A percentile compares a stretch with the other conserved stretches of the same genome.
These are phyloP conservation scores for Crocallis elinguaria DNA, from an alignment of 2,888 invertebrate genomes.

Conservation along the genomic window DNA sequence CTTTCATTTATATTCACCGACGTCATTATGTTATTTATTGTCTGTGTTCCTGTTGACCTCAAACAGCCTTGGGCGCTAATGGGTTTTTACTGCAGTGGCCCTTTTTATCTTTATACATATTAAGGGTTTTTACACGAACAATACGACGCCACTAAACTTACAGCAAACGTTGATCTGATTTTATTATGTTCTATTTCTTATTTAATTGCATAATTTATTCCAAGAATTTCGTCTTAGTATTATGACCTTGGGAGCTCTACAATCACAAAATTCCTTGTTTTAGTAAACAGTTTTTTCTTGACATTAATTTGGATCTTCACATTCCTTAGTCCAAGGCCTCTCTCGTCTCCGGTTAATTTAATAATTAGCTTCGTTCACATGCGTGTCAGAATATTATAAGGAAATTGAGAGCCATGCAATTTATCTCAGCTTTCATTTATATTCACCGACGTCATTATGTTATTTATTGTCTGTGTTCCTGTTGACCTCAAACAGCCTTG, in stretches of 20 bases:
- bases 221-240: no score
- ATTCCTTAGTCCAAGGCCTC: background rate
- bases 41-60: slow-evolving; percentile 29
- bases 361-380: background rate
- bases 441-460: slow-evolving; percentile 35
- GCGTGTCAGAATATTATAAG: slow-evolving; percentile 7
- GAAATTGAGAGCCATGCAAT: slow-evolving; percentile 13
- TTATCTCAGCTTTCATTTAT: slow-evolving; percentile 33
- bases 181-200: no score
- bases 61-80: slow-evolving; percentile 3
- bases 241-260: no score
- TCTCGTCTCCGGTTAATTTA: background rate
- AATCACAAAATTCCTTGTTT: slow-evolving; percentile 12
- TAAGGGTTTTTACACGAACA: background rate
- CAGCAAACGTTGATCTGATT: no score
- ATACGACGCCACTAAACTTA: slow-evolving; percentile 10
- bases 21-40: slow-evolving; percentile 30
- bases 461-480: slow-evolving; percentile 34
- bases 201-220: no score
- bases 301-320: background rate
- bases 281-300: slow-evolving; percentile 10
- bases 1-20: slow-evolving; percentile 41
- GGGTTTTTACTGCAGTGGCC: background rate
- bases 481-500: slow-evolving; percentile 12
- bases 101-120: background rate